A percentile compares a stretch with the other conserved stretches of the same genome.
These are phyloP conservation scores for Copidosoma aretas DNA, from an alignment of 2,888 invertebrate genomes.

Conservation along the genomic window DNA sequence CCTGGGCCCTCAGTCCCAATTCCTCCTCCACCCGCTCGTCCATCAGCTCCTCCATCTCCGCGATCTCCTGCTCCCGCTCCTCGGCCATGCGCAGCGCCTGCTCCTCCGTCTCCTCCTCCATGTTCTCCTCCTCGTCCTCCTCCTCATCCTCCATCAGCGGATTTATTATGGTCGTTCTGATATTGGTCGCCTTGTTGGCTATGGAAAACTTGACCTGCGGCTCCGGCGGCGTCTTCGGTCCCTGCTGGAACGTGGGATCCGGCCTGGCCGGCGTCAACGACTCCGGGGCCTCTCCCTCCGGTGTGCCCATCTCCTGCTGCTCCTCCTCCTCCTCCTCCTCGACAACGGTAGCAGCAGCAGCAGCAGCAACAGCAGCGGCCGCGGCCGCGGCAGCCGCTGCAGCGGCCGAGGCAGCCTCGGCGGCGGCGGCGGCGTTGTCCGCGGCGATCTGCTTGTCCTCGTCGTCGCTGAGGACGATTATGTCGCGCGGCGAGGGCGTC, in stretches of 20 bases:
- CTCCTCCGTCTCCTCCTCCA: constrained; percentile 61
- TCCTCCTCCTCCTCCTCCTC: constrained; percentile 25
- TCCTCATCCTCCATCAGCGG: constrained; percentile 69
- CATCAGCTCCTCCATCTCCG: constrained; percentile 61
- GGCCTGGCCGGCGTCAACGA: constrained; percentile 53
- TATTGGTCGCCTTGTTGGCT: constrained; percentile 54
- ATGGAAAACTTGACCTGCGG: constrained; percentile 74
- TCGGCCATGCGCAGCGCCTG: constrained; percentile 45
- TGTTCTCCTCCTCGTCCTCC: constrained; percentile 62
- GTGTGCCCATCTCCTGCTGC: constrained; percentile 24
- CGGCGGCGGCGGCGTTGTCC: background rate
- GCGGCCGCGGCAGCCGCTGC: too few relatives aligned
- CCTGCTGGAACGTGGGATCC: constrained; percentile 57
- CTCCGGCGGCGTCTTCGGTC: constrained; percentile 79
- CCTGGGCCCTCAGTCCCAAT: constrained; percentile 58
- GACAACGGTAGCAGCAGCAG: background rate
- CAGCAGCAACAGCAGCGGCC: too few relatives aligned
- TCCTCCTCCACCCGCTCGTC: constrained; percentile 57
- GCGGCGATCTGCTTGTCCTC: constrained; percentile 65
- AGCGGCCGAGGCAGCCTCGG: too few relatives aligned
- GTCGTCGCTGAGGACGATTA: constrained; percentile 85
- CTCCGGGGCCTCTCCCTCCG: constrained; percentile 38
- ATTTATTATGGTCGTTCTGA: constrained; percentile 63
- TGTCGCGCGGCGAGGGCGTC: constrained; percentile 79
- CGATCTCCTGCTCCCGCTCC: constrained; percentile 39